Evolutionary conservation across 2,797 vertebrate genomes (phyloP).

Genomic region (Phaenicophaeus curvirostris): DNA sequence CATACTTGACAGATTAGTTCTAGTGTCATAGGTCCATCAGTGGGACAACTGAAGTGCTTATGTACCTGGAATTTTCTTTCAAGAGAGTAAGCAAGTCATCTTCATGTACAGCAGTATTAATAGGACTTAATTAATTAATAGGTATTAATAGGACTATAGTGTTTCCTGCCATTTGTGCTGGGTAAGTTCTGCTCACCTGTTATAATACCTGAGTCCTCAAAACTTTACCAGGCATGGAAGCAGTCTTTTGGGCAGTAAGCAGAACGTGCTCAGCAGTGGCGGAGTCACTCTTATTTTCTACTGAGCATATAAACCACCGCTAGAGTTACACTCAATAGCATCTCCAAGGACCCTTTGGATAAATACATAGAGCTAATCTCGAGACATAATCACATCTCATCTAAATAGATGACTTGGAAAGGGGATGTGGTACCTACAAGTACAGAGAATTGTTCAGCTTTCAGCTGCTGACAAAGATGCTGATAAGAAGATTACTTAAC

Average conservation of each 20-base stretch:
- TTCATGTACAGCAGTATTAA: background rate
- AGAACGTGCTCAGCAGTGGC: background rate
- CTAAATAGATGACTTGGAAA: background rate
- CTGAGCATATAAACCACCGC: background rate
- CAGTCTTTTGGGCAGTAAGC: background rate
- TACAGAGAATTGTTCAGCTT: background rate
- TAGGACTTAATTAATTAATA: no score
- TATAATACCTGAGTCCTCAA: background rate
- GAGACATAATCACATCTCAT: background rate
- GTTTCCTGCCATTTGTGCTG: background rate
- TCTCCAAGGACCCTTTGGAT: background rate
- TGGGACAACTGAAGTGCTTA: background rate
- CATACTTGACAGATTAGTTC: background rate
- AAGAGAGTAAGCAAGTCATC: background rate
- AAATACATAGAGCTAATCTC: background rate
- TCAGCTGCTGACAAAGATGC: background rate
- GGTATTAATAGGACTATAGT: background rate
- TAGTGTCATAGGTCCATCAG: background rate
- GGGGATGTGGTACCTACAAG: background rate
- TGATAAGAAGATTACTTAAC: background rate
- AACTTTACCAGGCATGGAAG: background rate
- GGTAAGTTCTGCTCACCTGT: background rate
- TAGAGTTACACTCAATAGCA: background rate
- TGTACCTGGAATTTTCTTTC: background rate
- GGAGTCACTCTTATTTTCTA: background rate